phyloP scores from a whole-genome alignment of 2,113 vertebrate genomes.

The Paedocypris sp. region DNA sequence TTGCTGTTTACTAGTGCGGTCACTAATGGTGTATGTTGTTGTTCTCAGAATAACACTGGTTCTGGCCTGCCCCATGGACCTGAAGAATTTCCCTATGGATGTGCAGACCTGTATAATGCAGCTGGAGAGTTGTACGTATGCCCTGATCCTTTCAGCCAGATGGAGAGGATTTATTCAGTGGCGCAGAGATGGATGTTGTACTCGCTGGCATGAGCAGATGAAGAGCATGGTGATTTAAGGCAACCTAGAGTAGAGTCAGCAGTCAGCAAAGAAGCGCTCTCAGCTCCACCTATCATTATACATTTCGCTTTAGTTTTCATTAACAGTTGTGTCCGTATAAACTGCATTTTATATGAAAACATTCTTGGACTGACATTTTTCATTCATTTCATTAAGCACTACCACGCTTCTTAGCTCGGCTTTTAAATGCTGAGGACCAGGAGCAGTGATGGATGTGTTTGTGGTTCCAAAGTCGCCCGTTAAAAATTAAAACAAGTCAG shows the following conservation, averaged over 20 bases:
- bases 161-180: slow-evolving; percentile 38
- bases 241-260: slow-evolving; percentile 24
- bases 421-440: too few relatives aligned
- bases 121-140: slow-evolving; percentile 93
- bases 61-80: slow-evolving; percentile 95
- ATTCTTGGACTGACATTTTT: too few relatives aligned
- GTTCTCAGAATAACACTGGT: slow-evolving; percentile 83
- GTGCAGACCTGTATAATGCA: slow-evolving; percentile 99
- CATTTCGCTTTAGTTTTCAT: too few relatives aligned
- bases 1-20: too few relatives aligned
- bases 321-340: too few relatives aligned
- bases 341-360: too few relatives aligned
- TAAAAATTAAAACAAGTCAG: too few relatives aligned
- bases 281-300: background rate
- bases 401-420: too few relatives aligned
- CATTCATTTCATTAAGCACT: too few relatives aligned
- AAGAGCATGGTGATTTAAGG: slow-evolving; percentile 34
- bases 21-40: slow-evolving; percentile 33
- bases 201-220: slow-evolving; percentile 29
- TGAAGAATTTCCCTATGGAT: slow-evolving; percentile 99
- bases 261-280: slow-evolving; percentile 28
- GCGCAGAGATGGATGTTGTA: slow-evolving; percentile 37
- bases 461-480: too few relatives aligned
- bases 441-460: too few relatives aligned
- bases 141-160: slow-evolving; percentile 22